Evolutionary conservation across 2,113 vertebrate genomes (phyloP).

Genomic region (Peromyscus leucopus): DNA sequence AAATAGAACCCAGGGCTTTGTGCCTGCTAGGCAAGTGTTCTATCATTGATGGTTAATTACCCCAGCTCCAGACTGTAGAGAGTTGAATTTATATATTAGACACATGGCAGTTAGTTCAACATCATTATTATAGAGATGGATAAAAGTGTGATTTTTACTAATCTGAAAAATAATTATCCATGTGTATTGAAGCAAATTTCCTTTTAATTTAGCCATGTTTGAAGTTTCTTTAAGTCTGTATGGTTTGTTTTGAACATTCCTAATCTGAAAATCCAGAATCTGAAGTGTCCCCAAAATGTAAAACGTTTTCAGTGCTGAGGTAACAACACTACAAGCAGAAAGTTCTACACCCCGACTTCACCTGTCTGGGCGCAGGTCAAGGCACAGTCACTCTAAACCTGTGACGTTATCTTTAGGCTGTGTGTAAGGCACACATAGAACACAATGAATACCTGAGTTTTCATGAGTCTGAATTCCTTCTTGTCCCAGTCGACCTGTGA

Average conservation of each 20-base stretch:
- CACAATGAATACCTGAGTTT: background rate
- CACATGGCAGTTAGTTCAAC: background rate
- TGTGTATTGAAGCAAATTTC: background rate
- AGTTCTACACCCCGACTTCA: background rate
- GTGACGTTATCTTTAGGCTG: background rate
- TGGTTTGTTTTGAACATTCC: background rate
- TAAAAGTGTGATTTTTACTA: background rate
- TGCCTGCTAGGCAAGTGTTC: background rate
- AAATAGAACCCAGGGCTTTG: background rate
- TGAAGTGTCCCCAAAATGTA: background rate
- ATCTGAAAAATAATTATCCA: background rate
- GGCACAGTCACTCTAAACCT: background rate
- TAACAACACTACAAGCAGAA: background rate
- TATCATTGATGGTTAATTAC: background rate
- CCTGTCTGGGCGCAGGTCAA: background rate
- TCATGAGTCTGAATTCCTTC: background rate
- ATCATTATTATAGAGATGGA: slow-evolving; percentile 7
- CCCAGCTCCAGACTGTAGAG: background rate
- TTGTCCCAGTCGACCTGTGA: background rate
- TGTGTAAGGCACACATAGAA: background rate
- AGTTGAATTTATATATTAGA: background rate
- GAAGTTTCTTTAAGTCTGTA: background rate
- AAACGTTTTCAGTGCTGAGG: background rate
- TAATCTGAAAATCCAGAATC: background rate
- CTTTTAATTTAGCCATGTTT: background rate